Evolutionary conservation across 1,140 invertebrate genomes (phyloP).

Genomic region (Drosophila ohnishii): DNA sequence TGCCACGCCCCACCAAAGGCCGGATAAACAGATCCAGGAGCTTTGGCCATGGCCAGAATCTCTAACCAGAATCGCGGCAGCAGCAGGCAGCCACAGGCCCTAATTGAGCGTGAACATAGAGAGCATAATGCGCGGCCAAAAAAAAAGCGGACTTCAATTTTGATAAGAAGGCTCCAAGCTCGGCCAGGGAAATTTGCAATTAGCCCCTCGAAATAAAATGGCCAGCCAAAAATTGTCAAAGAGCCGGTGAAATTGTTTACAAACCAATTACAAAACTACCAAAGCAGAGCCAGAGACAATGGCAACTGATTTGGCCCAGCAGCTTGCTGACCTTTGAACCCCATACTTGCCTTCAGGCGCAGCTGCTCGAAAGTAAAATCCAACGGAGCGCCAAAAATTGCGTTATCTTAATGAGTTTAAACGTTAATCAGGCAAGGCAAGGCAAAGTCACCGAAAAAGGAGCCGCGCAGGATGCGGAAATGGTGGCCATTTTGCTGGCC

Average conservation of each 20-base stretch:
- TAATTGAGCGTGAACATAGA: constrained; percentile 68
- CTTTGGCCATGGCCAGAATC: constrained; percentile 23
- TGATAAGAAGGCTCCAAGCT: constrained; percentile 50
- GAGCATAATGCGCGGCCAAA: constrained; percentile 39
- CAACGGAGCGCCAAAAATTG: constrained; percentile 73
- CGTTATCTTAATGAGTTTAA: constrained; percentile 82
- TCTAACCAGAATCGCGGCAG: constrained; percentile 14
- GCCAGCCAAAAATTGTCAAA: constrained; percentile 70
- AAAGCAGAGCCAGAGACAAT: constrained; percentile 57
- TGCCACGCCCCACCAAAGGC: constrained; percentile 21
- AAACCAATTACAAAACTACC: constrained; percentile 67
- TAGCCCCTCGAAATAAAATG: constrained; percentile 60
- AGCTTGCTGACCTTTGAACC: constrained; percentile 68
- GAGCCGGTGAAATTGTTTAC: constrained; percentile 72
- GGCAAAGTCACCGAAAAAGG: constrained; percentile 5
- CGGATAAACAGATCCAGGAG: constrained; percentile 20
- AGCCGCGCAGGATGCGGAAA: constrained; percentile 46
- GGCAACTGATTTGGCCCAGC: constrained; percentile 60
- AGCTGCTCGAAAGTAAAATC: constrained; percentile 66
- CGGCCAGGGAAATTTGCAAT: constrained; percentile 51
- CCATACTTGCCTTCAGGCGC: constrained; percentile 31
- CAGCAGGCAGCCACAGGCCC: constrained; percentile 38
- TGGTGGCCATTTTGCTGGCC: constrained; percentile 64
- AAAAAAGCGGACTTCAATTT: constrained; percentile 41
- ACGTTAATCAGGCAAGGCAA: constrained; percentile 71